Percentiles rank a stretch among this genome's conserved stretches.
Conservation (phyloP, 2,113 vertebrate species). For the Bombycilla garrulus region DNA sequence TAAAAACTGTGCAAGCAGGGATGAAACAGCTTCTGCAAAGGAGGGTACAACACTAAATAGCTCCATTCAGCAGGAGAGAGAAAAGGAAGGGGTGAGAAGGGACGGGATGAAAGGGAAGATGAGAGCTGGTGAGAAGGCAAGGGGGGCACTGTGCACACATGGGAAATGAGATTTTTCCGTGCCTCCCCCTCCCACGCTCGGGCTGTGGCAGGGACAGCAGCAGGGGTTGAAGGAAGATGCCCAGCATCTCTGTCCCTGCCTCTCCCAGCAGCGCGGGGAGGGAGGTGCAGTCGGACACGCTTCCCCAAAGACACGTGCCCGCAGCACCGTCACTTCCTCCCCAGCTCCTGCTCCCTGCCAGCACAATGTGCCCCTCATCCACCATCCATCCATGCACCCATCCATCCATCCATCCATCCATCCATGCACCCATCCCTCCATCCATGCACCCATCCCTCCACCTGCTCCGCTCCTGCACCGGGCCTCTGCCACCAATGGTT, state of each 20-base stretch:
- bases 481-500: not conserved
- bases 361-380: not conserved
- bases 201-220: not conserved
- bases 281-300: not conserved
- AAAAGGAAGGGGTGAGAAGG: not conserved
- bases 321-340: not conserved
- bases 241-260: not conserved
- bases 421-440: too few relatives aligned
- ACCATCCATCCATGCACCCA: not conserved
- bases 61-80: not conserved
- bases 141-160: not conserved
- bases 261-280: not conserved
- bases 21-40: constrained; percentile 42
- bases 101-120: not conserved
- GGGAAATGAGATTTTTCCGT: not conserved
- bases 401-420: not conserved
- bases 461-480: too few relatives aligned
- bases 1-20: constrained; percentile 29
- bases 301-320: not conserved
- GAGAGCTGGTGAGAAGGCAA: not conserved
- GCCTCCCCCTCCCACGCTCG: not conserved
- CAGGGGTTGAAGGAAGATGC: not conserved
- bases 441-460: too few relatives aligned
- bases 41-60: not conserved
- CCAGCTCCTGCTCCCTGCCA: not conserved